Evolutionary conservation across 2,797 vertebrate genomes (phyloP).

Genomic region (Urocyon cinereoargenteus): DNA sequence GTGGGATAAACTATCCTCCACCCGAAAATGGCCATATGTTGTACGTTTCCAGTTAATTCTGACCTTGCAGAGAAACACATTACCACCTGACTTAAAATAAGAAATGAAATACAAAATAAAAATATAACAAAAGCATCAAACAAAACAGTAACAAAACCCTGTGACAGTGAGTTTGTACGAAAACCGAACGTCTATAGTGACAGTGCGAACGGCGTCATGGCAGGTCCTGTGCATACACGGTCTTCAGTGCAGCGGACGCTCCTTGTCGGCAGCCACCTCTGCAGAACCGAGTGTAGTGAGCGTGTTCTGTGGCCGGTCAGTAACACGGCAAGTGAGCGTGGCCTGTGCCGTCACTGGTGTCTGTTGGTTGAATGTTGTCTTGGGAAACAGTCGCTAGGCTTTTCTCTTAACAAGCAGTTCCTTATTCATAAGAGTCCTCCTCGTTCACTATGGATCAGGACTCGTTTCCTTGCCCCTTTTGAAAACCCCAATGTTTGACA

Average conservation of each 20-base stretch:
- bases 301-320: background rate
- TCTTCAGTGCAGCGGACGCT: background rate
- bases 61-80: background rate
- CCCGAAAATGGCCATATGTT: background rate
- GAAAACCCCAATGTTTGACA: background rate
- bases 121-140: background rate
- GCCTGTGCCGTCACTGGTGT: background rate
- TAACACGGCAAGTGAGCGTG: background rate
- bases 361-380: background rate
- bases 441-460: background rate
- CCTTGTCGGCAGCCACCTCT: background rate
- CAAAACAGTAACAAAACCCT: background rate
- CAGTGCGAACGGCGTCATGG: background rate
- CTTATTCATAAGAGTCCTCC: background rate
- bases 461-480: background rate
- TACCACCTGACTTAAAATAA: background rate
- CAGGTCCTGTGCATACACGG: accelerated
- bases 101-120: conserved; percentile 11
- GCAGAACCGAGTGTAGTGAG: background rate
- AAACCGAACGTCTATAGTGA: background rate
- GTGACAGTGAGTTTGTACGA: conserved; percentile 45
- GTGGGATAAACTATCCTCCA: background rate
- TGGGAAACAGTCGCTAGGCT: background rate
- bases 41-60: background rate
- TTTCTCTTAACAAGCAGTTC: background rate